Percentiles rank a stretch among this genome's conserved stretches.
Conservation (phyloP, 2,113 vertebrate genomes). For the Myiozetetes cayanensis region DNA sequence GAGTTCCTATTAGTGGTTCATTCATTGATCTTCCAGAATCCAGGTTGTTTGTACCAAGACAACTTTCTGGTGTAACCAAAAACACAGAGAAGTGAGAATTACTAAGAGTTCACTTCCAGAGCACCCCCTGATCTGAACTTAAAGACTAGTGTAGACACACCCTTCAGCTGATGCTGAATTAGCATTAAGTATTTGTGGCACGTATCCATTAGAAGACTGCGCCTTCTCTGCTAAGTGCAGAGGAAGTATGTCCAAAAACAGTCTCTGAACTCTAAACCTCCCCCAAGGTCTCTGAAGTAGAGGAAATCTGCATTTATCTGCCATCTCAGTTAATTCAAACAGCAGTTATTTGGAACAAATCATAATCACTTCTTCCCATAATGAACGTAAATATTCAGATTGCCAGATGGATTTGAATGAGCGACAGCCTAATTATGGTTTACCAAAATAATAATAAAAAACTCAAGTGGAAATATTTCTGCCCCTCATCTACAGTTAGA, state of each 20-base stretch:
- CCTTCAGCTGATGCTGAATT: neutral
- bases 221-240: neutral
- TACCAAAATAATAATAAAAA: slow-evolving; percentile 8
- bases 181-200: neutral
- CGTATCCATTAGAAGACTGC: fast-evolving
- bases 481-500: neutral
- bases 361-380: neutral
- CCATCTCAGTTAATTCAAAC: slow-evolving; percentile 21
- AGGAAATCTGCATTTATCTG: slow-evolving; percentile 19
- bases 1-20: neutral
- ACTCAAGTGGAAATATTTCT: slow-evolving; percentile 10
- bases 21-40: neutral
- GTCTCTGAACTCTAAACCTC: neutral
- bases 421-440: neutral
- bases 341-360: slow-evolving; percentile 32
- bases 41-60: neutral
- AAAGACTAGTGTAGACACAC: neutral
- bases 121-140: neutral
- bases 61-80: neutral
- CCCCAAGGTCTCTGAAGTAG: neutral
- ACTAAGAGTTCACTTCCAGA: neutral
- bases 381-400: neutral
- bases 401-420: slow-evolving; percentile 46
- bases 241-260: neutral
- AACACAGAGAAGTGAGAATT: neutral